These are phyloP conservation scores for Xenus cinereus DNA, from an alignment of 2,113 vertebrate genomes.

Conservation along the genomic window DNA sequence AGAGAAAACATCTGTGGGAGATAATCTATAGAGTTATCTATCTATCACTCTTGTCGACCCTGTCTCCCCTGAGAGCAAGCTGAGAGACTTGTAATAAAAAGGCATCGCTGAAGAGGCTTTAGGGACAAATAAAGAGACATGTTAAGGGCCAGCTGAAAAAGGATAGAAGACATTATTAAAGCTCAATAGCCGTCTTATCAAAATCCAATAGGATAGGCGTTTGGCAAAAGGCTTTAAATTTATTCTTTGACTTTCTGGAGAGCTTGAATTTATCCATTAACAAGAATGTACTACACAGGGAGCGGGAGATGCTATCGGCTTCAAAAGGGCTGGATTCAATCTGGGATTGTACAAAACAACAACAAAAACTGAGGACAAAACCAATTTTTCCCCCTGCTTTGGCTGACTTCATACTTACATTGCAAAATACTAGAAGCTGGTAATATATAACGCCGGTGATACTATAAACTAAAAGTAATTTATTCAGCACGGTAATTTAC, in stretches of 20 bases:
- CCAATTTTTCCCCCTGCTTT: neutral
- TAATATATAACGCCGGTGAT: neutral
- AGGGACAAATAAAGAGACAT: conserved; percentile 84
- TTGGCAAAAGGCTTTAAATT: conserved; percentile 80
- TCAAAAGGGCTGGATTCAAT: conserved; percentile 67
- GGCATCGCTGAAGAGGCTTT: conserved; percentile 83
- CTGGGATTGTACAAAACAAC: conserved; percentile 45
- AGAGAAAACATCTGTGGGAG: conserved; percentile 85
- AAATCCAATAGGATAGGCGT: conserved; percentile 86
- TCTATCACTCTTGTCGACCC: conserved; percentile 80
- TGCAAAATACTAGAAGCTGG: neutral
- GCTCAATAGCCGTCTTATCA: conserved; percentile 88
- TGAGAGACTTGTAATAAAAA: conserved; percentile 83
- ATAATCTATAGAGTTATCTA: conserved; percentile 86
- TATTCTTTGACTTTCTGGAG: conserved; percentile 79
- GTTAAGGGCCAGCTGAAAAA: conserved; percentile 82
- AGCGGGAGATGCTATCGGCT: conserved; percentile 77
- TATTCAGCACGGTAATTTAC: neutral
- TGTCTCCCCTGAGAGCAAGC: conserved; percentile 79
- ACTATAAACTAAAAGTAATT: neutral
- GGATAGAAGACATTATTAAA: conserved; percentile 84
- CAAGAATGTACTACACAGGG: conserved; percentile 71
- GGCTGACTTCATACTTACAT: neutral
- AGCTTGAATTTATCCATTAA: conserved; percentile 78
- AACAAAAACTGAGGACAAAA: conserved; percentile 9